A percentile compares a stretch with the other conserved stretches of the same genome.
These are phyloP conservation scores for Myripristis jacobus DNA, from an alignment of 2,797 vertebrate genomes.

Conservation along the genomic window DNA sequence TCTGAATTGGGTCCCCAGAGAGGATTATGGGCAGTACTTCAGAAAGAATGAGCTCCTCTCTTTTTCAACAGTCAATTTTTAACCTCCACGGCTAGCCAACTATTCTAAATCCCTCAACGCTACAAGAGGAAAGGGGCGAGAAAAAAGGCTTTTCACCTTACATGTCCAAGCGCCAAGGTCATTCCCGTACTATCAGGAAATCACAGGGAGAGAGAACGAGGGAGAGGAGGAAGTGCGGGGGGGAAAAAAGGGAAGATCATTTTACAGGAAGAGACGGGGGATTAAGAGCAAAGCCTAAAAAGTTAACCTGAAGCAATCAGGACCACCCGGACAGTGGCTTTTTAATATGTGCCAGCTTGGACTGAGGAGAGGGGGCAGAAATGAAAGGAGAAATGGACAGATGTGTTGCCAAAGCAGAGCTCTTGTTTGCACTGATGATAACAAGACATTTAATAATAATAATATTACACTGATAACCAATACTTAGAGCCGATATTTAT, in stretches of 20 bases:
- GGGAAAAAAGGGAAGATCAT: conserved; percentile 42
- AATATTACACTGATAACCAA: too few species aligned
- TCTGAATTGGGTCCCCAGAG: conserved; percentile 57
- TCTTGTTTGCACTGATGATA: background rate
- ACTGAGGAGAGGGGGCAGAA: conserved; percentile 2
- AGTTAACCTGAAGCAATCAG: conserved; percentile 32
- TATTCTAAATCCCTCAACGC: conserved; percentile 68
- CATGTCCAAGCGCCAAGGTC: conserved; percentile 72
- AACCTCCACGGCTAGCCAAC: conserved; percentile 55
- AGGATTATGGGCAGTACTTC: conserved; percentile 67
- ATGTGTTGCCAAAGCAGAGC: background rate
- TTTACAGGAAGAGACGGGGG: conserved; percentile 62
- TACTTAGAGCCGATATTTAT: too few species aligned
- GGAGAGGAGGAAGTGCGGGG: background rate
- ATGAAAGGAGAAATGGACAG: conserved; percentile 13
- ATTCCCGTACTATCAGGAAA: conserved; percentile 60
- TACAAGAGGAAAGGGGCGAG: conserved; percentile 46
- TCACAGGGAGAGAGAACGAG: conserved; percentile 32
- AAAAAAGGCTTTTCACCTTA: conserved; percentile 69
- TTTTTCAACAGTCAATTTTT: conserved; percentile 72
- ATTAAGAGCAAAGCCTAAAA: conserved; percentile 50
- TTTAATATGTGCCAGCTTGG: conserved; percentile 5
- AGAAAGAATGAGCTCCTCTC: conserved; percentile 65
- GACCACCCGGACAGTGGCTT: background rate
- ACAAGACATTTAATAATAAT: background rate